phyloP scores from a whole-genome alignment of 2,888 invertebrate species.

The Agrotis clavis region DNA sequence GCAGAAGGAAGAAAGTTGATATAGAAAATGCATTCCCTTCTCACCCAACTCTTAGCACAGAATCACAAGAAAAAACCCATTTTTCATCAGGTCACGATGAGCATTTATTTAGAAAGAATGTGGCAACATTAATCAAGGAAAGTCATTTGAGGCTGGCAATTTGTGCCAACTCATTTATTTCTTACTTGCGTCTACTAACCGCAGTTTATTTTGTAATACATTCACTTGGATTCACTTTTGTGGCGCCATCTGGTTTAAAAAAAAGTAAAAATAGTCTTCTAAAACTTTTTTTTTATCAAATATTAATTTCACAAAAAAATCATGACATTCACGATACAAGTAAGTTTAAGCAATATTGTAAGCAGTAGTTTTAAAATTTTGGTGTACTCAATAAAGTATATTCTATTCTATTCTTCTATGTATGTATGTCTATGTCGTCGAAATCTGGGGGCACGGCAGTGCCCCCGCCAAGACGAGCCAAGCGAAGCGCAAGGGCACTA shows the following conservation, averaged over 20 bases:
- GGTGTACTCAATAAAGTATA: too few species aligned
- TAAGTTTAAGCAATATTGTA: too few species aligned
- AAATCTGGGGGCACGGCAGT: too few species aligned
- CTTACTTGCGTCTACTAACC: constrained; percentile 64
- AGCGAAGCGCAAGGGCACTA: too few species aligned
- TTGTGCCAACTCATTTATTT: constrained; percentile 67
- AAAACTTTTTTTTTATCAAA: too few species aligned
- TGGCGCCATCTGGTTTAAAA: constrained; percentile 20
- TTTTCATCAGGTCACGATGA: constrained; percentile 55
- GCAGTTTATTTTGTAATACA: constrained; percentile 61
- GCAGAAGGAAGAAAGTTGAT: too few species aligned
- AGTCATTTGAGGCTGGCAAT: constrained; percentile 64
- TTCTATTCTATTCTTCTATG: too few species aligned
- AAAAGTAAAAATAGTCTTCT: background rate
- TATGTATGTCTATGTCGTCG: too few species aligned
- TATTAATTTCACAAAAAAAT: too few species aligned
- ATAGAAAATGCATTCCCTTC: background rate
- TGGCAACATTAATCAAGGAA: constrained; percentile 66
- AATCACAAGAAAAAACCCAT: constrained; percentile 18
- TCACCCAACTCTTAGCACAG: background rate
- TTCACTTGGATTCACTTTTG: constrained; percentile 28
- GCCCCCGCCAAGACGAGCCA: too few species aligned
- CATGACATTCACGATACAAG: too few species aligned
- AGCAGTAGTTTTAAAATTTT: too few species aligned
- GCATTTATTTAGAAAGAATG: constrained; percentile 58